Conservation (phyloP, 2,113 vertebrate species). For the Macquaria ambigua region DNA sequence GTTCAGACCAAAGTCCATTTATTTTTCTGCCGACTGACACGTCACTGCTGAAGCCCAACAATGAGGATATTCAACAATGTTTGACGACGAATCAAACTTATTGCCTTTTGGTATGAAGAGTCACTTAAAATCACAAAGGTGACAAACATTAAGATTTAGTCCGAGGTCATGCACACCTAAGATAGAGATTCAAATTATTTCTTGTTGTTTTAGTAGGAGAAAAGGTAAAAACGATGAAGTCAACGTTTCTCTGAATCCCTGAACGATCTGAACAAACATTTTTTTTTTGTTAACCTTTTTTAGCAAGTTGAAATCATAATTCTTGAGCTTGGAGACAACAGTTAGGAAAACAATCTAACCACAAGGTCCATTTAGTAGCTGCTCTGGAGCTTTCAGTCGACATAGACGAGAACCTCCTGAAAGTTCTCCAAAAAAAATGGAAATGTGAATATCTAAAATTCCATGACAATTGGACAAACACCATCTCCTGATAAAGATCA, state of each 20-base stretch:
- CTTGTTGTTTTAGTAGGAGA: not conserved
- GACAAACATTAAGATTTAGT: not conserved
- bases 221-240: conserved; percentile 5
- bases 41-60: conserved; percentile 5
- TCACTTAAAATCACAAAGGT: conserved; percentile 2
- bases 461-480: too few relatives aligned
- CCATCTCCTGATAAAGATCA: too few relatives aligned
- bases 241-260: too few relatives aligned
- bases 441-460: too few relatives aligned
- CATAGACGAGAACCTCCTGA: not conserved
- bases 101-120: not conserved
- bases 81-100: conserved; percentile 6
- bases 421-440: not conserved
- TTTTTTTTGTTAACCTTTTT: too few relatives aligned
- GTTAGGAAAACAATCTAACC: too few relatives aligned
- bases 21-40: not conserved
- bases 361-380: too few relatives aligned
- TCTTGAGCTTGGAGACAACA: too few relatives aligned
- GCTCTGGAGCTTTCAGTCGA: too few relatives aligned
- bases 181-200: conserved; percentile 9
- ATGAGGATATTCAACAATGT: conserved; percentile 20
- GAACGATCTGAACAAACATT: too few relatives aligned
- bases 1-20: conserved; percentile 6
- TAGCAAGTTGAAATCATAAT: too few relatives aligned
- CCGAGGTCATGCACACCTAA: not conserved